Evolutionary conservation across 2,888 invertebrate species (phyloP).

Genomic region (Ferdinandea cuprea): DNA sequence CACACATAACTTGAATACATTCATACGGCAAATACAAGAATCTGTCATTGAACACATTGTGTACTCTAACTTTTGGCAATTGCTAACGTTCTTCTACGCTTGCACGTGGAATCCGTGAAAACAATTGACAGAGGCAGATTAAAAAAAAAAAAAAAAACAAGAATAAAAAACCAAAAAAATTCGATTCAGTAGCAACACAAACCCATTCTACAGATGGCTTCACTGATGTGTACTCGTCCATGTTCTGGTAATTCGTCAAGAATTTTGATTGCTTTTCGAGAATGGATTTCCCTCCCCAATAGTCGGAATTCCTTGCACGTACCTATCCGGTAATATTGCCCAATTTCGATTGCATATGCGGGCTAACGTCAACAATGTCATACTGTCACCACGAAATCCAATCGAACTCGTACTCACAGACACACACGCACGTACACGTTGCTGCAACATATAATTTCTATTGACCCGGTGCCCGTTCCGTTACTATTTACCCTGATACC

Average conservation of each 20-base stretch:
- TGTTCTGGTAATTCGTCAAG: conserved; percentile 72
- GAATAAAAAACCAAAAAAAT: background rate
- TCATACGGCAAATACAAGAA: no score
- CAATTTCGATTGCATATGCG: conserved; percentile 72
- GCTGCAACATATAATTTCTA: conserved; percentile 51
- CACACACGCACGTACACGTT: conserved; percentile 10
- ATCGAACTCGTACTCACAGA: conserved; percentile 24
- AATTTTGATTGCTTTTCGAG: conserved; percentile 73
- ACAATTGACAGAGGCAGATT: conserved; percentile 38
- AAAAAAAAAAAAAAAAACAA: conserved; percentile 3
- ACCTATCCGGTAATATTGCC: conserved; percentile 73
- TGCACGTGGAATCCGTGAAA: conserved; percentile 35
- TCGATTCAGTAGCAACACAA: conserved; percentile 26
- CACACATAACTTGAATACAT: conserved; percentile 27
- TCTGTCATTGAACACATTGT: no score
- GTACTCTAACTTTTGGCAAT: no score
- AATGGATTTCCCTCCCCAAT: conserved; percentile 42
- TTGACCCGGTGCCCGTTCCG: conserved; percentile 25
- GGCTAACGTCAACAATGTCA: conserved; percentile 68
- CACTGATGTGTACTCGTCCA: conserved; percentile 53
- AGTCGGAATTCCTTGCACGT: conserved; percentile 69
- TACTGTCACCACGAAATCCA: conserved; percentile 62
- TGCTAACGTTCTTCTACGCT: conserved; percentile 6
- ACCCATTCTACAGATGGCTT: conserved; percentile 48
- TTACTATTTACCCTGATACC: background rate